Base-by-base conservation (phyloP, 1,140 invertebrate species). In the Drosophila rhopaloa region DNA sequence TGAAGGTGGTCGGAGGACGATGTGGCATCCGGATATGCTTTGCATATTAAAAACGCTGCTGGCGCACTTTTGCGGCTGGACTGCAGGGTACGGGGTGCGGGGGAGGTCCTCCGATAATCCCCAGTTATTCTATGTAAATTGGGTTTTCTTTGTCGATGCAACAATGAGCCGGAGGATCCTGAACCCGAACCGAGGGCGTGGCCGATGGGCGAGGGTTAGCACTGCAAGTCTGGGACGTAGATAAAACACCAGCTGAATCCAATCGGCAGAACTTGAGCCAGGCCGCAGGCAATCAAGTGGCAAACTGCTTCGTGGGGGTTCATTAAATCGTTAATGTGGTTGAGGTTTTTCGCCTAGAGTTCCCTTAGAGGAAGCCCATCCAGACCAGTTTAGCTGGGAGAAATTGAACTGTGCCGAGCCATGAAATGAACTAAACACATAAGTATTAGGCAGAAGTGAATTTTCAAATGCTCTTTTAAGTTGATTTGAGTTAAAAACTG, bases 61-160 rank as follows among this genome's bases (percentile, higher is more conserved):
- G 47, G 76, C 65, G 76, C 65, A 67, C 48, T 70, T 75, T 67
- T 76, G 76, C 35, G 71, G 80, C 60, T 66, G 66, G 50, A 35
- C 74, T 48, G 37, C 14, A 19, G 24, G 32, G 38, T 32, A 32
- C 41, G 58, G 76, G 57, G 53, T 24, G 7, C 29, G 7, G 1
- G 29, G 29, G 58, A 51, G 43, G 47, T 48, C 53, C 61, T 65
- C 55, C 55, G 62, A 81, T 85, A 85, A 80, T 81, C 76, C 66
- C 55, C 29, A 73, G 76, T 59, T 84, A 81, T 84, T 84, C 77
- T 77, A 81, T 85, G 81, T 77, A 84, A 81, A 84, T 85, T 81
- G 72, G 40, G 62, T 77, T 80, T 83, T 73, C 59, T 76, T 76
- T 79, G 57, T 84, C 57, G 53, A 59, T 59, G 48, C 61, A 59